Conservation (phyloP, 2,888 invertebrate genomes). For the Boloria euphrosyne region DNA sequence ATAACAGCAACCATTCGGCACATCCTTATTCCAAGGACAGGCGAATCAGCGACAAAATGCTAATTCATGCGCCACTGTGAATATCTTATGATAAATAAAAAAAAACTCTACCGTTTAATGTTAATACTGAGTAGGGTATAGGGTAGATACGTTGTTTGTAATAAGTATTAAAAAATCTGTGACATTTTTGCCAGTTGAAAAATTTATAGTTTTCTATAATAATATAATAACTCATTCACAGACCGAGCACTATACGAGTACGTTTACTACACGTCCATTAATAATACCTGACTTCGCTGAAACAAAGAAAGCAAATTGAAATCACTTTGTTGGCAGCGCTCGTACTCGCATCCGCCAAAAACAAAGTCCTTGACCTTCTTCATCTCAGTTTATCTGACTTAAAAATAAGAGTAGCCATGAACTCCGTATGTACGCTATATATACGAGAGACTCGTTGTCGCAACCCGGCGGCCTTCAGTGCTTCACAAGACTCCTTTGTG, state of each 20-base stretch:
- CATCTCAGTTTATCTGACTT: conserved; percentile 64
- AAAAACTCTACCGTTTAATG: conserved; percentile 54
- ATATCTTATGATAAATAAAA: conserved; percentile 70
- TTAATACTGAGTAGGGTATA: conserved; percentile 43
- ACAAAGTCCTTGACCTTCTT: conserved; percentile 77
- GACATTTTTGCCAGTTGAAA: neutral
- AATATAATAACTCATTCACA: conserved; percentile 16
- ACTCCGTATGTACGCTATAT: conserved; percentile 64
- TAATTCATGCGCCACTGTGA: conserved; percentile 72
- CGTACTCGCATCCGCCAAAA: conserved; percentile 69
- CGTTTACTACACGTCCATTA: conserved; percentile 57
- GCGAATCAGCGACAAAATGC: conserved; percentile 71
- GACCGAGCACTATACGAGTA: conserved; percentile 39
- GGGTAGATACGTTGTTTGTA: conserved; percentile 34
- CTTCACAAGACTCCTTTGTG: conserved; percentile 79
- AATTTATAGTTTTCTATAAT: neutral
- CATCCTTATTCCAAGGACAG: conserved; percentile 79
- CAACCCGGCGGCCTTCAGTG: conserved; percentile 70
- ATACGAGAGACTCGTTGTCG: conserved; percentile 64
- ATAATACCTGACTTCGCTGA: conserved; percentile 48
- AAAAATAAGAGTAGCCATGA: conserved; percentile 78
- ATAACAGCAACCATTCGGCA: conserved; percentile 39
- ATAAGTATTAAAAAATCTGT: neutral
- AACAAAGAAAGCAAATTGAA: conserved; percentile 42
- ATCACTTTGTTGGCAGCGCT: conserved; percentile 66